Conservation (phyloP, 2,888 invertebrate genomes). For the Sceliomorpha sp. region DNA sequence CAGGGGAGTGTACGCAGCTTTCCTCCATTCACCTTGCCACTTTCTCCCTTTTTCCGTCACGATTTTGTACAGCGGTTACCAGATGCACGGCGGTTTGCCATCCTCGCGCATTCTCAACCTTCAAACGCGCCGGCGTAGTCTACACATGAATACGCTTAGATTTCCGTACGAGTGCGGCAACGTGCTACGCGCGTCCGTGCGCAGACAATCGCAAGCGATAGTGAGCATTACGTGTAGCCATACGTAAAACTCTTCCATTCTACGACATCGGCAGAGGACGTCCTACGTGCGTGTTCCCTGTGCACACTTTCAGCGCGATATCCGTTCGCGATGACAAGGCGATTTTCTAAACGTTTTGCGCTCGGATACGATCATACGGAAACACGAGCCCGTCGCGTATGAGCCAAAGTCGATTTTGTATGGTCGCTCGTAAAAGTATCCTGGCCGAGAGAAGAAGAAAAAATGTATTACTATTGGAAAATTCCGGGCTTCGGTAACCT, state of each 20-base stretch:
- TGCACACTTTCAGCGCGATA: slow-evolving; percentile 14
- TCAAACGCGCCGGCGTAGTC: slow-evolving; percentile 25
- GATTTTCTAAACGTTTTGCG: too few species aligned
- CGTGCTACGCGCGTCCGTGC: slow-evolving; percentile 37
- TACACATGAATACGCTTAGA: slow-evolving; percentile 39
- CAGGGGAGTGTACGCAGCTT: slow-evolving; percentile 59
- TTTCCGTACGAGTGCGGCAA: slow-evolving; percentile 34
- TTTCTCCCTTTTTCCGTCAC: slow-evolving; percentile 13
- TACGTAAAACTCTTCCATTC: slow-evolving; percentile 19
- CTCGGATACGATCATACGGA: too few species aligned
- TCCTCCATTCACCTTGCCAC: slow-evolving; percentile 14
- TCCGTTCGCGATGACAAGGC: too few species aligned
- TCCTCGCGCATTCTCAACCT: slow-evolving; percentile 55
- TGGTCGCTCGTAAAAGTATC: too few species aligned
- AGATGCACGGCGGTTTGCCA: slow-evolving; percentile 64
- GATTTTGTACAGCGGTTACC: slow-evolving; percentile 33
- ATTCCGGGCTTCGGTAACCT: too few species aligned
- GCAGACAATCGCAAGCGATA: slow-evolving; percentile 46
- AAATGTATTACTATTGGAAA: too few species aligned
- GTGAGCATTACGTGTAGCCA: slow-evolving; percentile 29
- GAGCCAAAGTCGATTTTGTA: too few species aligned
- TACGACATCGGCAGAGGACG: slow-evolving; percentile 5
- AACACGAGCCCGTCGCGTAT: too few species aligned
- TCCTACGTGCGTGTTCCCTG: slow-evolving; percentile 8
- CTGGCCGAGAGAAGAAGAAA: too few species aligned